Conservation (phyloP, 2,888 invertebrate genomes). For the Volucella bombylans region DNA sequence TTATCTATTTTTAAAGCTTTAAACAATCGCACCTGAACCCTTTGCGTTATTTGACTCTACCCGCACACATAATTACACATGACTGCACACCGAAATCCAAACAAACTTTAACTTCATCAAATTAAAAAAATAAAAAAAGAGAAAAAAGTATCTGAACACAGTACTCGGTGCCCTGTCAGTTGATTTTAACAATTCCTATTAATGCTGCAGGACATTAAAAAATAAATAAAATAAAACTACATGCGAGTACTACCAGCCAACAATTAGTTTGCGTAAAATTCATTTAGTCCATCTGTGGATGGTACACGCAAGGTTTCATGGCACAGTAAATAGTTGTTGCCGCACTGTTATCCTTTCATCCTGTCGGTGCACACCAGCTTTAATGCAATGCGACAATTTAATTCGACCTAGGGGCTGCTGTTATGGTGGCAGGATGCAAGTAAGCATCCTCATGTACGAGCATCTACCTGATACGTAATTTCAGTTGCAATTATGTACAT, state of each 20-base stretch:
- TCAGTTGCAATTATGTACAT: no score
- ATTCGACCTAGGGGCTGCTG: not conserved
- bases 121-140: no score
- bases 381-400: slow-evolving; percentile 14
- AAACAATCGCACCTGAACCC: no score
- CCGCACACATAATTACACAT: no score
- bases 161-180: no score
- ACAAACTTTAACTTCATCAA: no score
- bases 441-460: not conserved
- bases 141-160: no score
- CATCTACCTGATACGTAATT: not conserved
- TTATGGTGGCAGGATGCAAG: not conserved
- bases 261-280: not conserved
- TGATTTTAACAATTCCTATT: not conserved
- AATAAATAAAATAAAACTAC: not conserved
- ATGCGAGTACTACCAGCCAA: not conserved
- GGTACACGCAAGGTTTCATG: not conserved
- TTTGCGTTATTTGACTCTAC: no score
- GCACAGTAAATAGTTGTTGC: not conserved
- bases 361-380: not conserved
- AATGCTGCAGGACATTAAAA: not conserved
- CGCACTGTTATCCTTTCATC: not conserved
- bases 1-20: no score
- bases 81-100: no score
- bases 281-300: slow-evolving; percentile 1